Evolutionary conservation across 2,113 vertebrate genomes (phyloP).

Genomic region (Platycercus adscitus): DNA sequence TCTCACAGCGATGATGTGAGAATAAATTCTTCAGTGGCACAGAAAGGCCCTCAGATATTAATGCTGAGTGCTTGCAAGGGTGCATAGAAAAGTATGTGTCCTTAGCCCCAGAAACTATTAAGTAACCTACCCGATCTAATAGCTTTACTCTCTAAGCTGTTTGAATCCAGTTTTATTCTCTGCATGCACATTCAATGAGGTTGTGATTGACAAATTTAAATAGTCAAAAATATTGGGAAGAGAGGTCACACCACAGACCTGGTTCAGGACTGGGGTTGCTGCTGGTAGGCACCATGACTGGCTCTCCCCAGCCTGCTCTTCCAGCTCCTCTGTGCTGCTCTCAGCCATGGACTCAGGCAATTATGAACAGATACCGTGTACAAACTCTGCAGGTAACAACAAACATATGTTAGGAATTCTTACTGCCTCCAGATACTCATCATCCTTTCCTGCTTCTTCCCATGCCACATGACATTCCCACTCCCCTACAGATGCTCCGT

Average conservation of each 20-base stretch:
- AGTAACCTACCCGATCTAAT: neutral
- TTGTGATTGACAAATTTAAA: neutral
- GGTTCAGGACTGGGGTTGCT: neutral
- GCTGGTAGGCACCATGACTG: neutral
- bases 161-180: neutral
- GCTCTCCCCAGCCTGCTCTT: neutral
- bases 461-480: neutral
- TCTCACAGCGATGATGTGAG: neutral
- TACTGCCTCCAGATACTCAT: neutral
- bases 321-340: neutral
- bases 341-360: neutral
- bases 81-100: neutral
- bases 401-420: neutral
- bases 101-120: neutral
- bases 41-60: slow-evolving; percentile 31
- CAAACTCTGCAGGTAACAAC: neutral
- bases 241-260: neutral
- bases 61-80: neutral
- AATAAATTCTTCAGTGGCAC: slow-evolving; percentile 38
- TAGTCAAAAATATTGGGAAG: neutral
- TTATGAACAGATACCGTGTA: neutral
- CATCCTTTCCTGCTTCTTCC: neutral
- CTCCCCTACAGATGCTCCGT: fast-evolving
- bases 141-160: neutral
- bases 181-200: neutral